Conservation (phyloP, 2,888 invertebrate genomes). For the Brenthis daphne region DNA sequence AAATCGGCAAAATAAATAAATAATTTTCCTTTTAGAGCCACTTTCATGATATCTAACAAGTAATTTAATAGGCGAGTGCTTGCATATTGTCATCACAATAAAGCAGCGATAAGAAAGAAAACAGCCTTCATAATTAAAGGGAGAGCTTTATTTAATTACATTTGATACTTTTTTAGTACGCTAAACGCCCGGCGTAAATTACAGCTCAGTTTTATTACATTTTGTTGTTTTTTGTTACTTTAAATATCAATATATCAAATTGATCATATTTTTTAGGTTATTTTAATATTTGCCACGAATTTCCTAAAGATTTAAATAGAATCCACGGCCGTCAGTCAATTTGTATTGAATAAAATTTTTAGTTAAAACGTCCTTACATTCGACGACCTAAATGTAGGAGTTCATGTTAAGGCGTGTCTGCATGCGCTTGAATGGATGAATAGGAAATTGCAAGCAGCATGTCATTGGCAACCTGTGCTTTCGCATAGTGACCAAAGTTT, state of each 20-base stretch:
- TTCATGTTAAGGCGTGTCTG: conserved; percentile 12
- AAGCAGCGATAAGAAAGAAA: conserved; percentile 74
- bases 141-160: conserved; percentile 64
- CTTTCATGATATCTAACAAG: conserved; percentile 50
- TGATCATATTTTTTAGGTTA: neutral
- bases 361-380: neutral
- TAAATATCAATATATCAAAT: neutral
- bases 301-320: no score
- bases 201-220: conserved; percentile 41
- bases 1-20: conserved; percentile 24
- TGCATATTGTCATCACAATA: conserved; percentile 75
- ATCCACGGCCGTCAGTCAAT: no score
- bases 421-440: neutral
- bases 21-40: conserved; percentile 28
- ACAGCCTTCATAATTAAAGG: conserved; percentile 70
- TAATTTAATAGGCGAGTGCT: conserved; percentile 70
- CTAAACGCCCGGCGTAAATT: conserved; percentile 18
- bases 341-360: no score
- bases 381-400: conserved; percentile 2
- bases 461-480: conserved; percentile 1
- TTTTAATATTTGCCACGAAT: neutral
- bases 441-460: conserved; percentile 3
- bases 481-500: neutral
- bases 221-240: conserved; percentile 7
- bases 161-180: conserved; percentile 45